Conservation (phyloP, 2,113 vertebrate species). For the Oenanthe melanoleuca region DNA sequence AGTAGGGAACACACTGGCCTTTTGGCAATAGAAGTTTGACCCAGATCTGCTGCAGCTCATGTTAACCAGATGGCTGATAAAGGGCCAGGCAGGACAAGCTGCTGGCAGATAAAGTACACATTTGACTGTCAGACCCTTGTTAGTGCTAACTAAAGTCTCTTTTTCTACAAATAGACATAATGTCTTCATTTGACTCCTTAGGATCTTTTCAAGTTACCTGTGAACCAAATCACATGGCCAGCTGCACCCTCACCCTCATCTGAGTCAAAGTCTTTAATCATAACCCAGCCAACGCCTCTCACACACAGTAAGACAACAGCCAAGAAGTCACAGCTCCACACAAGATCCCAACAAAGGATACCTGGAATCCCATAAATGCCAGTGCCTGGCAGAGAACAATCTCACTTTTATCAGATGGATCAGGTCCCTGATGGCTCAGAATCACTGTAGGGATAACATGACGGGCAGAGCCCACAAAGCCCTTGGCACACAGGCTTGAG, state of each 20-base stretch:
- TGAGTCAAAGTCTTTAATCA: background rate
- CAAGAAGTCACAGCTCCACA: background rate
- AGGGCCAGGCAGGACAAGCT: background rate
- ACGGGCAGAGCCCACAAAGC: background rate
- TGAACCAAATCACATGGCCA: rapidly evolving
- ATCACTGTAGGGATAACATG: background rate
- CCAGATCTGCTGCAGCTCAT: background rate
- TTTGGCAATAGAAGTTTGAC: background rate
- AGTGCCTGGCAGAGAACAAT: background rate
- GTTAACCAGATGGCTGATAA: background rate
- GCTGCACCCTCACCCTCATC: background rate
- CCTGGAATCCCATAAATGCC: background rate
- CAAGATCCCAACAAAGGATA: background rate
- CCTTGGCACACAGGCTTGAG: background rate
- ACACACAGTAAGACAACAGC: background rate
- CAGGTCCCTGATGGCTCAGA: background rate
- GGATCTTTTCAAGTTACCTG: background rate
- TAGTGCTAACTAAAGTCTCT: background rate
- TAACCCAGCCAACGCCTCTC: background rate
- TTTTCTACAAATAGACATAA: background rate
- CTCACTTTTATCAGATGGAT: background rate
- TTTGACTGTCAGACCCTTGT: background rate
- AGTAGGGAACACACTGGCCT: background rate
- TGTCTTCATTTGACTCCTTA: background rate
- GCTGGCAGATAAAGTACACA: background rate